Base-by-base conservation (phyloP, 2,113 vertebrate species). In the Anseranas semipalmata region DNA sequence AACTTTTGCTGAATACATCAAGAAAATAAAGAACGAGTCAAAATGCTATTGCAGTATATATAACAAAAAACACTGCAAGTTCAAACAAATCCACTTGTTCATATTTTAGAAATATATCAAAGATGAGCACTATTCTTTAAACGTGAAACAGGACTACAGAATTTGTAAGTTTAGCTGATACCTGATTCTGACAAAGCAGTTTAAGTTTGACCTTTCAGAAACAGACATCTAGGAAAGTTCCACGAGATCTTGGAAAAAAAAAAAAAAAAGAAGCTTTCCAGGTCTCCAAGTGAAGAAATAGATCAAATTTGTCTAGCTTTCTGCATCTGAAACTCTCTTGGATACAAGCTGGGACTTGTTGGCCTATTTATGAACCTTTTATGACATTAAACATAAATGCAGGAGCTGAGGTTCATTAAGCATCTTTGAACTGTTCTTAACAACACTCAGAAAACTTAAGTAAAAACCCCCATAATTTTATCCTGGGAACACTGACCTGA, bases 381-480 rank as follows among this genome's bases (percentile, higher is more conserved):
- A 0, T 17, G 85, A 79, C 14, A 4, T n/a, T 53, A 11, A 85
- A 87, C 66, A 60, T 27, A 89, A 89, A 66, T 32, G 39, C 4
- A 82, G 50, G 74, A 85, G 71, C 71, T 77, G 63, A 92, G 45
- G 45, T 80, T 88, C 78, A 87, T 52, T 76, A 73, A 50, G 22
- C 22, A 82, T 46, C 28, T 94, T 85, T 82, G 70, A 96, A 82
- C n/a, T 79, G n/a, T 20, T 82, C 71, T 65, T 90, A 75, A 68
- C 56, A 87, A 73, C 39, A 80, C 17, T n/a, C 63, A 37, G 21
- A 74, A 71, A 92, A 91, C 14, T 85, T 52, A 22, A 82, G 60
- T 60, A 89, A 95, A 87, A 53, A 94, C 67, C 24, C 87, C 21
- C 32, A 56, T n/a, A 87, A 70, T 67, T 89, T 74, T 95, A 70